A percentile compares a stretch with the other conserved stretches of the same genome.
Evolutionary conservation across 2,888 invertebrate species (phyloP).

Genomic region (Limulus polyphemus): DNA sequence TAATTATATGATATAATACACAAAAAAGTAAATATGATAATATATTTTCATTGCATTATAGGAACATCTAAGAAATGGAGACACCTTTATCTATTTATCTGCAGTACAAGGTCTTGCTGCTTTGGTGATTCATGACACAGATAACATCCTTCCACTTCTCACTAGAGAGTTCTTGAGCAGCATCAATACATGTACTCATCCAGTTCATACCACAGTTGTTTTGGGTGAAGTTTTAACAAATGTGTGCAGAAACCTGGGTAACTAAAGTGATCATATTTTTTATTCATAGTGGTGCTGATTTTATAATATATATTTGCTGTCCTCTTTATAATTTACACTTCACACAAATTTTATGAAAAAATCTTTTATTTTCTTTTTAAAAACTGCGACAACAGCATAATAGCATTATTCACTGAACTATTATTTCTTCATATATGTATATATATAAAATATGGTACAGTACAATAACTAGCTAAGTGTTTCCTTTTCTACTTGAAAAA

Average conservation of each 20-base stretch:
- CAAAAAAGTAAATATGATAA: not conserved
- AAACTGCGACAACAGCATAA: too few relatives aligned
- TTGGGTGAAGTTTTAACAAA: slow-evolving; percentile 66
- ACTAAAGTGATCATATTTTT: slow-evolving; percentile 28
- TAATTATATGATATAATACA: too few relatives aligned
- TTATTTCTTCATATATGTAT: too few relatives aligned
- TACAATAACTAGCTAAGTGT: too few relatives aligned
- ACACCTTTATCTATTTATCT: slow-evolving; percentile 67
- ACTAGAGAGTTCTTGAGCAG: slow-evolving; percentile 49
- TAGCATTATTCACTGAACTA: too few relatives aligned
- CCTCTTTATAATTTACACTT: too few relatives aligned
- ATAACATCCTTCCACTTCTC: slow-evolving; percentile 52
- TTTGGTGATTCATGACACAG: slow-evolving; percentile 52
- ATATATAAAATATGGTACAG: too few relatives aligned
- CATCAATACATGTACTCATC: slow-evolving; percentile 23
- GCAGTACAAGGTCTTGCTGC: slow-evolving; percentile 62
- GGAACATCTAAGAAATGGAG: slow-evolving; percentile 60
- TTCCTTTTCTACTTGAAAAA: too few relatives aligned
- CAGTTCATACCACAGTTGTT: slow-evolving; percentile 50
- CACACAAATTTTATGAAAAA: too few relatives aligned
- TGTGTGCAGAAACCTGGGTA: slow-evolving; percentile 56
- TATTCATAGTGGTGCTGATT: too few relatives aligned
- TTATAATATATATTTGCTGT: too few relatives aligned
- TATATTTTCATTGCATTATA: slow-evolving; percentile 37
- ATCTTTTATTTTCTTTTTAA: too few relatives aligned